Evolutionary conservation across 2,888 invertebrate species (phyloP), one percentile per base, ranked within the genome.

Genomic region (Omphaloscelis lunosa): DNA sequence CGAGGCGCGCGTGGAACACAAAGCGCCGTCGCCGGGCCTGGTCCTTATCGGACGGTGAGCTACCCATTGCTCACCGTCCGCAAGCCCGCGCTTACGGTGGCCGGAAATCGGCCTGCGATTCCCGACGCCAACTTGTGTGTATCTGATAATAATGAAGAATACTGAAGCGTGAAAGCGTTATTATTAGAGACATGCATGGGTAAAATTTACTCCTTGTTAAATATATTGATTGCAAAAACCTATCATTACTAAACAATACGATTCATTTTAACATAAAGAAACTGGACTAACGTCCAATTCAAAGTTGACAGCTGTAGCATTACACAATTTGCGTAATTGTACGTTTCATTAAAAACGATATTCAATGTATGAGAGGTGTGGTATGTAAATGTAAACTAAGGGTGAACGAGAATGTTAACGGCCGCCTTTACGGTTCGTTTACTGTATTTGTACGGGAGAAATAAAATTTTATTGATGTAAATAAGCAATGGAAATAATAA

Each of bases 251-350:
- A 41, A 66, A 62, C 23, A 63, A 67, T 63, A 56, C 53, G 15
- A 68, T 39, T 8, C 27, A 2, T 34, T 68, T 39, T 27, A 39
- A 12, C 7, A 27, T 39, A 39, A 53, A 59, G 3, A 45, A 73
- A 62, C 8, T 9, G 17, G 0, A 56, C 51, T 51, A n/a, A 58
- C 29, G 73, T 75, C 80, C 86, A 88, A 59, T 88, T 88, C 83
- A 89, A 82, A 84, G 75, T 90, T 90, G 92, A 92, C 93, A 93
- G 91, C 90, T 67, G 83, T 88, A 83, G 84, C 90, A 94, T 95
- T 94, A 95, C 90, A 91, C 90, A 91, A 94, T 93, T 94, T 93
- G 91, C 93, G 92, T 95, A 95, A 95, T 95, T 91, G 88, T 89
- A 94, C 87, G 90, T 90, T 90, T 91, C 86, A 86, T 87, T 91